phyloP scores from a whole-genome alignment of 2,888 invertebrate species.

The Aporophyla lueneburgensis region DNA sequence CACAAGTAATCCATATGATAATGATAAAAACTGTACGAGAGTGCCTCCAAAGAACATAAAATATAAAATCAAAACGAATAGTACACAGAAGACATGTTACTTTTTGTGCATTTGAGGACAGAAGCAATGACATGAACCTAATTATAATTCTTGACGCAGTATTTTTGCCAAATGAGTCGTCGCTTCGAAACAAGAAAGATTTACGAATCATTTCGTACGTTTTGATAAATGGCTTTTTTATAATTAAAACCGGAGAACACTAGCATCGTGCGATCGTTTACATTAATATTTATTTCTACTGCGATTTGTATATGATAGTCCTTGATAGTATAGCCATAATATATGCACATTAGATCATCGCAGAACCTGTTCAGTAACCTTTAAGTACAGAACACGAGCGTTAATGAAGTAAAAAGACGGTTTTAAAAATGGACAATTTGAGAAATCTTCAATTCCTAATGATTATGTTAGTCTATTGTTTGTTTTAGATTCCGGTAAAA shows the following conservation, averaged over 20 bases:
- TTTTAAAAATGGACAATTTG: conserved; percentile 26
- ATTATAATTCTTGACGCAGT: conserved; percentile 19
- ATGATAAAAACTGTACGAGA: conserved; percentile 16
- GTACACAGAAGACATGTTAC: neutral
- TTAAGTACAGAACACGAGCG: conserved; percentile 69
- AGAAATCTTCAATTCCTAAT: neutral
- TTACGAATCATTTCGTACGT: conserved; percentile 19
- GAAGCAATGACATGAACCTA: conserved; percentile 12
- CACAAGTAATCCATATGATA: conserved; percentile 19
- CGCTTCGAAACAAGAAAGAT: conserved; percentile 36
- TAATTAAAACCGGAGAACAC: conserved; percentile 20
- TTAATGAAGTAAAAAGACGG: conserved; percentile 65
- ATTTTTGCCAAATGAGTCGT: conserved; percentile 39
- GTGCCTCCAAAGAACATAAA: neutral
- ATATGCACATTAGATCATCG: conserved; percentile 87
- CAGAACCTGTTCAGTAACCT: conserved; percentile 82
- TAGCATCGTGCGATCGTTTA: conserved; percentile 17
- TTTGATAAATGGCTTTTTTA: conserved; percentile 31
- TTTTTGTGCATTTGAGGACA: conserved; percentile 7
- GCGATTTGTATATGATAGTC: conserved; percentile 64
- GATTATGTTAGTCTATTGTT: neutral
- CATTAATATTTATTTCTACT: conserved; percentile 43
- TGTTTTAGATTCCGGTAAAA: neutral
- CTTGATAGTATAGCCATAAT: conserved; percentile 78
- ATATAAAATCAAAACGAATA: conserved; percentile 2